Evolutionary conservation across 1,140 invertebrate genomes (phyloP), one percentile per base, ranked within the genome.

Genomic region (Drosophila busckii): DNA sequence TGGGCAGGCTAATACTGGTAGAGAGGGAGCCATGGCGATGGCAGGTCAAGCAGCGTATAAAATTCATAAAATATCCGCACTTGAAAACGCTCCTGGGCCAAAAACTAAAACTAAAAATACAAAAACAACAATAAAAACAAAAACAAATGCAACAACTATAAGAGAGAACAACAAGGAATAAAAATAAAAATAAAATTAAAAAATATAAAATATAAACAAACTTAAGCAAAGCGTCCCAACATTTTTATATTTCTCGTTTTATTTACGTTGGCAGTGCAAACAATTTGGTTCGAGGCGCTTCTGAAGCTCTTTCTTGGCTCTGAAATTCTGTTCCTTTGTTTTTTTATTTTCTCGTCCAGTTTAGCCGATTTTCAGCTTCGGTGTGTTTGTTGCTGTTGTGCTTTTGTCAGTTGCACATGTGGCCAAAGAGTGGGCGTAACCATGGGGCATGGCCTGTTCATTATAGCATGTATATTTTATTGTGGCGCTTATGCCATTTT

Each of bases 21-120:
- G 16, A 3, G 4, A 6, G 8, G 15, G 4, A 0, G 38, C 29
- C 44, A 25, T 64, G 65, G 54, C 61, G 66, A 69, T 59, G 63
- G 52, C 54, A 69, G 75, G 65, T 80, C 73, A 49, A 80, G 75
- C 50, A 69, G 75, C 75, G 73, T 58, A 80, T 80, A 73, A 80
- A 80, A 80, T 80, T 80, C 75, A 80, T 65, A 80, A 80, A 80
- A 80, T 80, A 80, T 80, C 73, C 68, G 73, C 68, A 80, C 73
- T 80, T 73, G 54, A 53, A 48, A 63, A 63, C 32, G 54, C 54
- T 45, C 35, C 50, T 26, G 44, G 70, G 50, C 63, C 45, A 63
- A 53, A 62, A 67, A 38, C 62, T 67, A 45, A 52, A 60, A 60
- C 56, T 60, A 53, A 31, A 60, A n/a, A n/a, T n/a, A n/a, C n/a